These are phyloP conservation scores for Silurus glanis DNA, from an alignment of 2,113 vertebrate genomes.

Conservation along the genomic window DNA sequence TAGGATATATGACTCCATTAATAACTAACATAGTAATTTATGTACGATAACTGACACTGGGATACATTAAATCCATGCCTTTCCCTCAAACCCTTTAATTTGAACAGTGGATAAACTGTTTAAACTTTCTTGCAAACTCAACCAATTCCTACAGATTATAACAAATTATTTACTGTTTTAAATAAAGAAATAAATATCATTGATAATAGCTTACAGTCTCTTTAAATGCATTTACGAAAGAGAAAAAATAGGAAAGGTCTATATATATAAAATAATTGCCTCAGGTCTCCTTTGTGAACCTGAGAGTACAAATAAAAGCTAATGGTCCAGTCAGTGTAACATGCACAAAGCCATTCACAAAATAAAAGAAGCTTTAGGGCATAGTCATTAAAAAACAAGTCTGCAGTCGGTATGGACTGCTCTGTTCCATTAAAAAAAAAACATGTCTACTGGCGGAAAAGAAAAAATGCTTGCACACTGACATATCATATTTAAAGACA, in stretches of 20 bases:
- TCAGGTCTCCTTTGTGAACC: slow-evolving; percentile 14
- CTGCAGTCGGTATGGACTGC: neutral
- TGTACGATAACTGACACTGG: neutral
- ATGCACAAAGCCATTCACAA: slow-evolving; percentile 39
- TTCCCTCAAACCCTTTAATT: neutral
- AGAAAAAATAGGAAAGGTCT: neutral
- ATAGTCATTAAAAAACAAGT: too few species aligned
- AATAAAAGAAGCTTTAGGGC: neutral
- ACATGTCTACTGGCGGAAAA: neutral
- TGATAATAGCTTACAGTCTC: neutral
- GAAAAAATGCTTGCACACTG: neutral
- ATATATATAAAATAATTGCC: neutral
- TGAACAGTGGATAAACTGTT: neutral
- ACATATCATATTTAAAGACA: neutral
- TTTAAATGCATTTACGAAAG: neutral
- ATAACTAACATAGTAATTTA: neutral
- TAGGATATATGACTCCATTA: neutral
- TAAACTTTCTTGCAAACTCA: neutral
- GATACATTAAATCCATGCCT: neutral
- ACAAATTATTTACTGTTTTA: neutral
- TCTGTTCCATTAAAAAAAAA: neutral
- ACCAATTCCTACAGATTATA: neutral
- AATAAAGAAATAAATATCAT: neutral
- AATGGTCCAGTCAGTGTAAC: slow-evolving; percentile 9
- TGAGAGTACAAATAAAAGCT: slow-evolving; percentile 18